Conservation (phyloP, 2,888 invertebrate genomes). For the Leptinotarsa rubiginosa region DNA sequence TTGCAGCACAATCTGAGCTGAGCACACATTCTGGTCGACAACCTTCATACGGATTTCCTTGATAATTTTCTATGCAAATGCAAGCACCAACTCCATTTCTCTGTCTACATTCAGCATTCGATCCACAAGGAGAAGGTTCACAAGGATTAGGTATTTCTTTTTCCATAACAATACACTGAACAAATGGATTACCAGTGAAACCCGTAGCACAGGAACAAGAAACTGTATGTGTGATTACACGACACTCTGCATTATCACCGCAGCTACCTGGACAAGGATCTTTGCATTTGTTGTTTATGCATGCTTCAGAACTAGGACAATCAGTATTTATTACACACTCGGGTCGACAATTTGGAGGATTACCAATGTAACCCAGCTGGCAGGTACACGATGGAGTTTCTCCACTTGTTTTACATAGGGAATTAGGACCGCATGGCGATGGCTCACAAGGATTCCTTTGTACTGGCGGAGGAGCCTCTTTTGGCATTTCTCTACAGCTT, state of each 20-base stretch:
- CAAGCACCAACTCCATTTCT: constrained; percentile 85
- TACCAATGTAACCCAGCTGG: constrained; percentile 80
- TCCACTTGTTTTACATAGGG: constrained; percentile 76
- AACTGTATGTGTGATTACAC: constrained; percentile 83
- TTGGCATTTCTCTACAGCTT: constrained; percentile 74
- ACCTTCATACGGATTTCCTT: constrained; percentile 87
- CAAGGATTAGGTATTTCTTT: constrained; percentile 78
- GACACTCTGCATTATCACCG: constrained; percentile 83
- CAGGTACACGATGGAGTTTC: constrained; percentile 82
- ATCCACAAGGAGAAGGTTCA: constrained; percentile 88
- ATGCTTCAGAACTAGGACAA: constrained; percentile 81
- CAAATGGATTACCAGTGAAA: constrained; percentile 85
- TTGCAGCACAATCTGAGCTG: constrained; percentile 86
- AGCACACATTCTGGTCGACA: constrained; percentile 90
- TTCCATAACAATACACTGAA: constrained; percentile 76
- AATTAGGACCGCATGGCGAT: constrained; percentile 86
- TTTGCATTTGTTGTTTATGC: constrained; percentile 82
- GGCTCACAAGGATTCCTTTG: constrained; percentile 76
- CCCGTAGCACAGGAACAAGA: constrained; percentile 83
- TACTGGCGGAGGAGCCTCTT: constrained; percentile 59
- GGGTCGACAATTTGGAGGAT: constrained; percentile 85
- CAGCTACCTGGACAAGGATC: constrained; percentile 88
- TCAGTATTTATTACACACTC: constrained; percentile 87
- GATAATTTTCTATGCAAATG: constrained; percentile 82
- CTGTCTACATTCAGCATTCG: constrained; percentile 83